Base-by-base conservation (phyloP, 1,140 invertebrate species). In the Holcopasites calliopsidis region DNA sequence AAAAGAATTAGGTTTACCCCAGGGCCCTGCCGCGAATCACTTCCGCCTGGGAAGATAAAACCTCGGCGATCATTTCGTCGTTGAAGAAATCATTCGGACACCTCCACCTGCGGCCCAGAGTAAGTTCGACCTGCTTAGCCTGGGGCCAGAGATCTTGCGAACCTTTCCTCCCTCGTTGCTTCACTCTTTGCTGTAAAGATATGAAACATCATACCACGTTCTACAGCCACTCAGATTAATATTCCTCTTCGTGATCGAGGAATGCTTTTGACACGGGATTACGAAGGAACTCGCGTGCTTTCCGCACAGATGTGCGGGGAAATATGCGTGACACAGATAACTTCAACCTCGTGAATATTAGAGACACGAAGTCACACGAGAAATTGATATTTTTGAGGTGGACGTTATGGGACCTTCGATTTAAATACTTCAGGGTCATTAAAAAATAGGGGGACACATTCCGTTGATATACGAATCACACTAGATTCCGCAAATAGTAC, bases 51-150 rank as follows among this genome's bases (percentile, higher is more conserved):
- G 94, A 93, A 65, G 94, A 94, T 68, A 97, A 89, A 4, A 94
- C 95, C 85, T 96, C 95, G 50, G 94, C 94, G 49, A 96, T 96
- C 89, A 95, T 94, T 77, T 96, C 94, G 71, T 97, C 96, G 80
- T 95, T 94, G 89, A 95, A 95, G 71, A 95, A 95, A 88, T 96
- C 95, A 87, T 95, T 94, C 3, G 95, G 95, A 80, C 93, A 93
- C 79, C 93, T 93, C 95, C 95, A 96, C 86, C 93, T 93, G 50
- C 95, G 92, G 13, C 95, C 95, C 49, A 90, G 90, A 76, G 91
- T 92, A 23, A 92, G 86, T 66, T 92, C 91, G 58, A 92, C 83
- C 74, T 92, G 90, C 38, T 87, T 92, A 90, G 90, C 90, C 86
- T 92, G 91, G 50, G 91, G 91, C 91, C 91, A 92, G 16, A 92